These are phyloP conservation scores for Drosophila gaucha DNA, from an alignment of 2,888 invertebrate species.

Conservation along the genomic window DNA sequence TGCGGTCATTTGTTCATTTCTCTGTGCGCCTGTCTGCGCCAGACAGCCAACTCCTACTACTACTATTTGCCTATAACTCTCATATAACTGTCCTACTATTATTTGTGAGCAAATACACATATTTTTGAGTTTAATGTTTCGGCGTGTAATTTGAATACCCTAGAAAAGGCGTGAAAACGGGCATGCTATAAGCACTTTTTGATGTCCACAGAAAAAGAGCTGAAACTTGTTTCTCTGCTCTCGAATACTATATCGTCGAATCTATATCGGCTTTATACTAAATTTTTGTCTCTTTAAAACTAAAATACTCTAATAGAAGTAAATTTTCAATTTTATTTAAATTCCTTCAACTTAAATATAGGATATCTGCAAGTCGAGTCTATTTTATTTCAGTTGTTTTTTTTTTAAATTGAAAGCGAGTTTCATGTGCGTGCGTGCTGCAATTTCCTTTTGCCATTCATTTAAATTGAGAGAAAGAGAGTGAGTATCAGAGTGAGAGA, in stretches of 20 bases:
- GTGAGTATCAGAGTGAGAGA: constrained; percentile 9
- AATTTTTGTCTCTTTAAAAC: too few species aligned
- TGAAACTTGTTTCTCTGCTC: too few species aligned
- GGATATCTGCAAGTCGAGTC: constrained; percentile 14
- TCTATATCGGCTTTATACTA: too few species aligned
- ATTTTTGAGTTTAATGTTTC: constrained; percentile 34
- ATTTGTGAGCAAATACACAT: constrained; percentile 19
- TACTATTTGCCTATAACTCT: constrained; percentile 1
- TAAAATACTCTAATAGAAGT: too few species aligned
- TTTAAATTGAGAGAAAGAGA: constrained; percentile 42
- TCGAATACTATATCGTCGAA: too few species aligned
- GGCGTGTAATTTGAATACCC: constrained; percentile 30
- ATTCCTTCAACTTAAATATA: not conserved
- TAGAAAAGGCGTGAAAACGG: not conserved
- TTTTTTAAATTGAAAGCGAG: constrained; percentile 26
- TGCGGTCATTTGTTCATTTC: constrained; percentile 60
- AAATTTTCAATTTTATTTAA: not conserved
- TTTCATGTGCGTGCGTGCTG: constrained; percentile 67
- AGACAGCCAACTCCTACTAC: constrained; percentile 16
- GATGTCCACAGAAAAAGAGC: too few species aligned
- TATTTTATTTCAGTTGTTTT: not conserved
- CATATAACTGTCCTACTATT: constrained; percentile 1
- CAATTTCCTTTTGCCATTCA: constrained; percentile 64
- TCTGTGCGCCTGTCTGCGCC: constrained; percentile 33
- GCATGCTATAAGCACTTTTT: too few species aligned